phyloP scores from a whole-genome alignment of 2,888 invertebrate genomes.

The Aproaerema taeniolella region DNA sequence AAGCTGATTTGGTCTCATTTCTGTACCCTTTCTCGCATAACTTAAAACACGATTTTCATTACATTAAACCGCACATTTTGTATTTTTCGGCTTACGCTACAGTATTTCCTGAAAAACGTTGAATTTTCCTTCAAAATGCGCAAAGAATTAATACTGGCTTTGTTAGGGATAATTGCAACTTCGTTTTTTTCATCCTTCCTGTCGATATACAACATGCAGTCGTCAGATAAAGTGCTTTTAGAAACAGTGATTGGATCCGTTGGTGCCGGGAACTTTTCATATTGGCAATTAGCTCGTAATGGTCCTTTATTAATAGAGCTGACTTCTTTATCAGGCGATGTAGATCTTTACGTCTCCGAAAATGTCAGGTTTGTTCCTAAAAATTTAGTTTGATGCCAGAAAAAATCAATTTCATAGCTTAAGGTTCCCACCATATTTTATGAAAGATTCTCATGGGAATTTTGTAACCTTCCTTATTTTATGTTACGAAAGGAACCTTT shows the following conservation, averaged over 20 bases:
- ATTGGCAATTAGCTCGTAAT: constrained; percentile 60
- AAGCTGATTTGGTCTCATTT: too few species aligned
- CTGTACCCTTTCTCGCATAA: too few species aligned
- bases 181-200: constrained; percentile 54
- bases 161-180: constrained; percentile 54
- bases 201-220: constrained; percentile 41
- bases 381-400: not conserved
- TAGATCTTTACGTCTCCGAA: constrained; percentile 63
- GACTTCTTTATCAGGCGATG: constrained; percentile 56
- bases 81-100: too few species aligned
- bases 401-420: not conserved
- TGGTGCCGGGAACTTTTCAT: constrained; percentile 63
- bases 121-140: constrained; percentile 36
- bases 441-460: not conserved
- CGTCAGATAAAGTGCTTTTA: constrained; percentile 48
- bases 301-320: constrained; percentile 57
- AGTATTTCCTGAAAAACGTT: not conserved
- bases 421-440: not conserved
- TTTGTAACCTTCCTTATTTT: too few species aligned
- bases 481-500: too few species aligned
- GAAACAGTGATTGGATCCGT: constrained; percentile 56
- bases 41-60: too few species aligned
- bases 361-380: constrained; percentile 42
- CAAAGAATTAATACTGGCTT: constrained; percentile 52
- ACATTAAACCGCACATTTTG: too few species aligned